A percentile compares a stretch with the other conserved stretches of the same genome.
Conservation (phyloP, 2,888 invertebrate genomes). For the Morpho deidamia region DNA sequence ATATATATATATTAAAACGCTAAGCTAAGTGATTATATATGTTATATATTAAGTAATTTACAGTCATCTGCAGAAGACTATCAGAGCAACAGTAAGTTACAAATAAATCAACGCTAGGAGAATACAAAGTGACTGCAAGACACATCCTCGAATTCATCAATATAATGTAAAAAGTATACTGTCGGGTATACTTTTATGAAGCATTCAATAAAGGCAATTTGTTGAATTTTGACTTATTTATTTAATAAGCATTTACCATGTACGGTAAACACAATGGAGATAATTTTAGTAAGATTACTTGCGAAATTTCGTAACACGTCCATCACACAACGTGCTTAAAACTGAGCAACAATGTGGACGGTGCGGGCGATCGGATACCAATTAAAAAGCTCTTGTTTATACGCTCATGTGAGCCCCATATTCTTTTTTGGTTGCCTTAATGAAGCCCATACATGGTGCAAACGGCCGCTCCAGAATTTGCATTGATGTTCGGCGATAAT, state of each 20-base stretch:
- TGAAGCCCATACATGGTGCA: conserved; percentile 63
- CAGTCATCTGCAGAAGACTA: too few species aligned
- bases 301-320: conserved; percentile 37
- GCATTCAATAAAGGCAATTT: conserved; percentile 25
- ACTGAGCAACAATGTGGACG: conserved; percentile 22
- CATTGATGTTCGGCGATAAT: conserved; percentile 43
- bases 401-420: conserved; percentile 33
- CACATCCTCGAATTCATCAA: too few species aligned
- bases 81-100: too few species aligned
- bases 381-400: conserved; percentile 59
- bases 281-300: conserved; percentile 41
- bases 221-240: conserved; percentile 26
- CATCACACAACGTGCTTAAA: conserved; percentile 32
- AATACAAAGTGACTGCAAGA: too few species aligned
- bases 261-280: conserved; percentile 33
- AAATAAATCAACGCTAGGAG: too few species aligned
- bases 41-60: too few species aligned
- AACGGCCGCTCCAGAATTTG: conserved; percentile 59
- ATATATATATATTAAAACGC: too few species aligned
- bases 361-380: conserved; percentile 40
- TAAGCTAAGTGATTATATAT: too few species aligned
- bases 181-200: background rate
- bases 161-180: too few species aligned
- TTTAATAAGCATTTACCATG: conserved; percentile 24
- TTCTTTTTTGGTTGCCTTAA: conserved; percentile 54